phyloP scores from a whole-genome alignment of 2,797 vertebrate genomes.

The Neosilurus mollespiculum region DNA sequence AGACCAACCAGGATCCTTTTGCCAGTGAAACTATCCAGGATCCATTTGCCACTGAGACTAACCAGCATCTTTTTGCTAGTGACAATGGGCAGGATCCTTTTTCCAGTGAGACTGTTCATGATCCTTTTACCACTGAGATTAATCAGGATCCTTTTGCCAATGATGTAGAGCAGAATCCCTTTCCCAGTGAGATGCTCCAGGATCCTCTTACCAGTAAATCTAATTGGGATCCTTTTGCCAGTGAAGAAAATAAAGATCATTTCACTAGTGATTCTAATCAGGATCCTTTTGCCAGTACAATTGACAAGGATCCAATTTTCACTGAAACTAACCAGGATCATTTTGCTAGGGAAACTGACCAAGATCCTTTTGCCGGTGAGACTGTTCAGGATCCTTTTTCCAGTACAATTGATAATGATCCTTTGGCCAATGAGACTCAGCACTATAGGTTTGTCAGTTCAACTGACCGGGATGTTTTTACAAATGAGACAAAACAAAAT shows the following conservation, averaged over 20 bases:
- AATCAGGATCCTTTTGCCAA: constrained; percentile 26
- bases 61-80: not conserved
- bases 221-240: constrained; percentile 31
- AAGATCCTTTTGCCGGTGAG: not conserved
- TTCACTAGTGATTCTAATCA: constrained; percentile 16
- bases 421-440: no score
- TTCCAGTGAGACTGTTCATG: no score
- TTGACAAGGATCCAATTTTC: constrained; percentile 8
- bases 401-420: no score
- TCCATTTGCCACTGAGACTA: not conserved
- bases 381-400: not conserved
- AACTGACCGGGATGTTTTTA: not conserved
- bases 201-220: not conserved
- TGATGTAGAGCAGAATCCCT: not conserved
- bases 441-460: no score
- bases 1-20: not conserved
- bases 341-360: constrained; percentile 25
- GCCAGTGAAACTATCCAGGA: not conserved
- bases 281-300: not conserved
- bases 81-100: no score
- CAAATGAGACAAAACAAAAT: constrained; percentile 48
- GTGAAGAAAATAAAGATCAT: constrained; percentile 15
- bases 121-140: constrained; percentile 11
- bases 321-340: not conserved
- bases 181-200: not conserved